Percentiles rank a stretch among this genome's conserved stretches.
phyloP scores from a whole-genome alignment of 2,113 vertebrate species.

The Pimephales promelas region DNA sequence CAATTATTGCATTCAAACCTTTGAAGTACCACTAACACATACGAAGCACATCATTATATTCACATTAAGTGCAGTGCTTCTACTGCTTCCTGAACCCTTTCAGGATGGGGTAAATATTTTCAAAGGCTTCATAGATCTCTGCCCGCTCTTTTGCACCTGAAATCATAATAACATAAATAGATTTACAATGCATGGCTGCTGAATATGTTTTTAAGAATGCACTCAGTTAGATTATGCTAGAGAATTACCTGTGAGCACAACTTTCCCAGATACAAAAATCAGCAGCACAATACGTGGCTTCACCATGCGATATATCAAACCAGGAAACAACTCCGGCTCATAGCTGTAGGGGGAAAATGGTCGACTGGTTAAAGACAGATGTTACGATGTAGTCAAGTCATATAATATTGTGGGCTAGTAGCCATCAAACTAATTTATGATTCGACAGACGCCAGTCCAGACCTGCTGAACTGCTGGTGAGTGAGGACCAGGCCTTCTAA shows the following conservation, averaged over 20 bases:
- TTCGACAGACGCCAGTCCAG: constrained; percentile 36
- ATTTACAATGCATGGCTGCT: background rate
- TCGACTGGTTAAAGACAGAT: background rate
- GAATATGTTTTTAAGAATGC: background rate
- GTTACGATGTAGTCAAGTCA: background rate
- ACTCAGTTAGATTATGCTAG: background rate
- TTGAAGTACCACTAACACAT: constrained; percentile 3
- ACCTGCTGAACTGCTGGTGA: constrained; percentile 96
- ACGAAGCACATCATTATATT: background rate
- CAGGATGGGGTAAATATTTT: constrained; percentile 97
- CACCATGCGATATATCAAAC: constrained; percentile 97
- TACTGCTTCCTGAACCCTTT: constrained; percentile 89
- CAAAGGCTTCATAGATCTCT: constrained; percentile 96
- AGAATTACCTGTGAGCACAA: constrained; percentile 88
- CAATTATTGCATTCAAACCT: background rate
- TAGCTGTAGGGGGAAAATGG: constrained; percentile 76
- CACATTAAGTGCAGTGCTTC: constrained; percentile 10
- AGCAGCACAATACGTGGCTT: constrained; percentile 95
- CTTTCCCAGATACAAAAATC: constrained; percentile 97
- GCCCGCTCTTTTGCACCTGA: constrained; percentile 92
- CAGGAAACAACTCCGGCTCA: constrained; percentile 96
- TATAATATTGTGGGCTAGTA: background rate
- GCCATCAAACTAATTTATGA: background rate
- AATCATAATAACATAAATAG: constrained; percentile 47
- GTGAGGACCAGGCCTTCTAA: constrained; percentile 90